Conservation (phyloP, 2,113 vertebrate species). For the Zingel zingel region DNA sequence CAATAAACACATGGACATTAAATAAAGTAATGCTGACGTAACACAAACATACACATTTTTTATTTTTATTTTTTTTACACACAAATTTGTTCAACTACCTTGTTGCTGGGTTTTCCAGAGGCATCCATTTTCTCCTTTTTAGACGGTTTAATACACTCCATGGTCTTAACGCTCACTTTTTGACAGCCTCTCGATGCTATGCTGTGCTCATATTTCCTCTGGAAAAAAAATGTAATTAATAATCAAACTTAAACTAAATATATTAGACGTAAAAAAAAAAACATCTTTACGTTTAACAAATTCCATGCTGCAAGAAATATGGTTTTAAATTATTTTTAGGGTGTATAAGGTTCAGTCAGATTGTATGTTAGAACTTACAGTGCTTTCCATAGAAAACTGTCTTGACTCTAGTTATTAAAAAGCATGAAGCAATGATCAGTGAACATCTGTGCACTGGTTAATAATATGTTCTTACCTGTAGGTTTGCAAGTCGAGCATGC, state of each 20-base stretch:
- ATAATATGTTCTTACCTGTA: conserved; percentile 84
- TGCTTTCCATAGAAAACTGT: not conserved
- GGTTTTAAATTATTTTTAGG: not conserved
- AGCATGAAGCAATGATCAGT: not conserved
- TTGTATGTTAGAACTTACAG: not conserved
- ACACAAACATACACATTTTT: not conserved
- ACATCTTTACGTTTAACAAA: not conserved
- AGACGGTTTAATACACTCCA: conserved; percentile 76
- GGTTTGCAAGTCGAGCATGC: conserved; percentile 91
- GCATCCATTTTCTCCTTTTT: conserved; percentile 81
- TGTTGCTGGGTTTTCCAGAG: conserved; percentile 75
- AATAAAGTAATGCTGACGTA: conserved; percentile 18
- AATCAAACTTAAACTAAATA: not conserved
- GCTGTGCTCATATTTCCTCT: conserved; percentile 89
- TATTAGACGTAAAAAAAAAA: not conserved
- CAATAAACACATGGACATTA: conserved; percentile 42
- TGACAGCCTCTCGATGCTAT: conserved; percentile 77
- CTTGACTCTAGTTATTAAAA: not conserved
- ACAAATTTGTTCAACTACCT: conserved; percentile 74
- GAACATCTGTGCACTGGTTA: not conserved
- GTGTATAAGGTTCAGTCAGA: not conserved
- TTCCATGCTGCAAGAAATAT: not conserved
- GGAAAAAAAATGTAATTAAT: not conserved
- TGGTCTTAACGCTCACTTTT: conserved; percentile 55
- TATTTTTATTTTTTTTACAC: not conserved